Conservation (phyloP, 1,140 invertebrate genomes). For the Neotoxoptera formosana region DNA sequence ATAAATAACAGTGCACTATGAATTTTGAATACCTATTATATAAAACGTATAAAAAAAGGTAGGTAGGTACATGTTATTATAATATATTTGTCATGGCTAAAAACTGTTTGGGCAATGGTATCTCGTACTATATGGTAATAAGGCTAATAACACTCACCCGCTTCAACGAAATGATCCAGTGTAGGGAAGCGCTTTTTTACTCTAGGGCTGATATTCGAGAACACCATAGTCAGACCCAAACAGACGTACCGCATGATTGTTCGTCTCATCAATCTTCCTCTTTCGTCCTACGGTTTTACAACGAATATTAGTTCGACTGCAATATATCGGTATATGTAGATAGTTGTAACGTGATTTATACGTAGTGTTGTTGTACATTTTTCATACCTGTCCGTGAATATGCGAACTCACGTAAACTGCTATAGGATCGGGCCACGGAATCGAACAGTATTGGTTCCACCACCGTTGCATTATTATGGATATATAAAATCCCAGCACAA, state of each 20-base stretch:
- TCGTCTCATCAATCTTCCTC: constrained; percentile 85
- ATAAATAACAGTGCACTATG: not conserved
- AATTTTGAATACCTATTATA: not conserved
- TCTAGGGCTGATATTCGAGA: constrained; percentile 83
- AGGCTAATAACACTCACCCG: constrained; percentile 65
- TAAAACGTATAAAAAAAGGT: not conserved
- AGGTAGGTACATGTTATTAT: not conserved
- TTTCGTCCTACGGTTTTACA: constrained; percentile 71
- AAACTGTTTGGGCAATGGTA: not conserved
- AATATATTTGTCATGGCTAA: not conserved
- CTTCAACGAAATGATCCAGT: constrained; percentile 84
- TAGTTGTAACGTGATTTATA: not conserved
- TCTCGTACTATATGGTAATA: not conserved
- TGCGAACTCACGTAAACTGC: constrained; percentile 85
- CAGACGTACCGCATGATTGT: constrained; percentile 87
- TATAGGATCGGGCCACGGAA: constrained; percentile 83
- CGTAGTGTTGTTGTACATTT: not conserved
- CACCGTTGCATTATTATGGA: constrained; percentile 90
- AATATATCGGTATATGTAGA: not conserved
- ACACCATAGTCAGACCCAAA: constrained; percentile 81
- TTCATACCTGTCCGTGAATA: constrained; percentile 70
- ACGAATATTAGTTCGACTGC: not conserved
- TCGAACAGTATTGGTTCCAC: constrained; percentile 87
- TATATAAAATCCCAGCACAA: constrained; percentile 79
- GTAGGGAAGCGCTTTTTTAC: constrained; percentile 94